Evolutionary conservation across 2,888 invertebrate species (phyloP), one percentile per base, ranked within the genome.

Genomic region (Toxonevra muliebris): DNA sequence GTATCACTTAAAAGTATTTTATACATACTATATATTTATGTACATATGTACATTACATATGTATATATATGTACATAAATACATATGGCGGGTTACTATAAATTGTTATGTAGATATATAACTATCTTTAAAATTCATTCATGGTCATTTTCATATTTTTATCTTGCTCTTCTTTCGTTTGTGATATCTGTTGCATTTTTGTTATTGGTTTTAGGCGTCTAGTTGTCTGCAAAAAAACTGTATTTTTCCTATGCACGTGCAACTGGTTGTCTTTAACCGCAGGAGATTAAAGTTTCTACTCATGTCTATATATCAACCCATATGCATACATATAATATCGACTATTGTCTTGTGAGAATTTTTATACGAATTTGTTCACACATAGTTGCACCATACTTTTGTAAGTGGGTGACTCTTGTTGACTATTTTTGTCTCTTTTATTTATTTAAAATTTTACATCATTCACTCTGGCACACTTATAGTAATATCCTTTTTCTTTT

Each of bases 181-280:
- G 30, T 30, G 2, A 30, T 4, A 30, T 30, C 30, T 30, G 30
- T 57, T 57, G 19, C 57, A 50, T 57, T 55, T 48, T 41, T 64
- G 55, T 45, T 55, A 11, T 42, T 57, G 30, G 19, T 30, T 15
- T 20, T 61, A 60, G 66, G 73, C 74, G 75, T 73, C 73, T 72
- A 70, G 72, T 69, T 74, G 74, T 74, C 70, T 70, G 63, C 68
- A 45, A 62, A 65, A 66, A 41, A 53, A 55, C 12, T 58, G 66
- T 66, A 66, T 70, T 73, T 61, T 71, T 65, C 59, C 67, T 67
- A 57, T 65, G 71, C 70, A 71, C 69, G 71, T 74, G 66, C 75
- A 78, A 79, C 79, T 80, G 80, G 80, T 80, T 75, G 79, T 59
- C 71, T 50, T 66, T 72, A 73, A 74, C 79, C 77, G 63, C 79